Evolutionary conservation across 2,888 invertebrate genomes (phyloP).

Genomic region (Osedax frankpressi): DNA sequence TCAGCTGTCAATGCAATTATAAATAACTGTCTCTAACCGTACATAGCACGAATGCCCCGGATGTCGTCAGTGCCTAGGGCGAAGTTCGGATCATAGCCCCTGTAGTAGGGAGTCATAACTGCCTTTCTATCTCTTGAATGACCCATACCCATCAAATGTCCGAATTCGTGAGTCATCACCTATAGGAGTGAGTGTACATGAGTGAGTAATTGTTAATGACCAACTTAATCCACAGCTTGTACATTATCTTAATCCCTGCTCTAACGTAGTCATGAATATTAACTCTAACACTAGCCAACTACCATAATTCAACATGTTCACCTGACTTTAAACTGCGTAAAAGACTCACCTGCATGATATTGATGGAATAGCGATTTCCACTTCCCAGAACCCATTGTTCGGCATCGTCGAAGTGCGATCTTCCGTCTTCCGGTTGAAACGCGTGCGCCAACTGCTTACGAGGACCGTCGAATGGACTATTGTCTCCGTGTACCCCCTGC

Average conservation of each 20-base stretch:
- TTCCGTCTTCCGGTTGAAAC: neutral
- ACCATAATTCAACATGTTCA: too few species aligned
- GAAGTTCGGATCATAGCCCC: constrained; percentile 75
- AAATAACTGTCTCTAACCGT: constrained; percentile 31
- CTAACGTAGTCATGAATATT: too few species aligned
- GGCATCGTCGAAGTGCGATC: neutral
- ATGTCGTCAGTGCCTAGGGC: constrained; percentile 75
- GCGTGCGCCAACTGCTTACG: neutral
- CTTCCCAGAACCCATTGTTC: neutral
- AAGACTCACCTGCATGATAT: neutral
- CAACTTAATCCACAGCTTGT: too few species aligned
- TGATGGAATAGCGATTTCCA: neutral
- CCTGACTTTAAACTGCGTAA: too few species aligned
- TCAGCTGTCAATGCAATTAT: too few species aligned
- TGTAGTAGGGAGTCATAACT: constrained; percentile 92
- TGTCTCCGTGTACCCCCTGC: neutral
- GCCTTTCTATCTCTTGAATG: constrained; percentile 81
- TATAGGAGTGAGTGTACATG: too few species aligned
- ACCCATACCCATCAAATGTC: constrained; percentile 85
- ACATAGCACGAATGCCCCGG: constrained; percentile 40
- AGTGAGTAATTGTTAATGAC: too few species aligned
- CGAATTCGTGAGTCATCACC: constrained; percentile 84
- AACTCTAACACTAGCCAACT: too few species aligned
- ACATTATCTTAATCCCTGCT: too few species aligned
- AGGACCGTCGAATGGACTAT: neutral